A percentile compares a stretch with the other conserved stretches of the same genome.
These are phyloP conservation scores for Vanessa tameamea DNA, from an alignment of 1,140 invertebrate genomes.

Conservation along the genomic window DNA sequence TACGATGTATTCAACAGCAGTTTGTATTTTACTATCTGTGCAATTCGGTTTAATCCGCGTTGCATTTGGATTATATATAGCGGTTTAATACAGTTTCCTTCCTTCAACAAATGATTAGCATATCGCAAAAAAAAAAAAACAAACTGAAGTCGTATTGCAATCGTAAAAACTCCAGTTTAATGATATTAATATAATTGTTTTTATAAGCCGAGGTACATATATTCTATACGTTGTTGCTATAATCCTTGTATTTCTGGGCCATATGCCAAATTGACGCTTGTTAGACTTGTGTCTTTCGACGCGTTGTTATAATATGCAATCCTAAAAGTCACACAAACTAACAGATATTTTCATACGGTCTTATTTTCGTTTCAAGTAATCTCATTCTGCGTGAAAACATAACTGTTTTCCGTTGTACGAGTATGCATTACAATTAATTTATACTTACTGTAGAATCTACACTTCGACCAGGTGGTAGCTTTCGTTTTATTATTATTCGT, in stretches of 20 bases:
- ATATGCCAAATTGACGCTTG: slow-evolving; percentile 35
- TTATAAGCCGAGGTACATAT: neutral
- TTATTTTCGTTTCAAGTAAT: neutral
- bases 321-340: neutral
- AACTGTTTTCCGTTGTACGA: neutral
- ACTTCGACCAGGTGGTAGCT: too few species aligned
- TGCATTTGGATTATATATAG: too few species aligned
- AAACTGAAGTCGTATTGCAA: too few species aligned
- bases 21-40: slow-evolving; percentile 4
- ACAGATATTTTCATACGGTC: neutral
- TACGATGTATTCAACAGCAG: neutral
- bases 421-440: too few species aligned
- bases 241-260: slow-evolving; percentile 36
- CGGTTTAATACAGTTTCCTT: too few species aligned
- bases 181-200: neutral
- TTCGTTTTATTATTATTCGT: too few species aligned
- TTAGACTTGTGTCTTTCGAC: slow-evolving; percentile 19
- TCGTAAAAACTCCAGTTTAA: neutral
- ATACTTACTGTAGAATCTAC: too few species aligned
- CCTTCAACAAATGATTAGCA: too few species aligned
- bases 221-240: neutral
- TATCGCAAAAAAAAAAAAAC: too few species aligned
- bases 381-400: neutral
- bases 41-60: neutral
- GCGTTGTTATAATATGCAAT: slow-evolving; percentile 16